Conservation (phyloP, 2,888 invertebrate genomes). For the Thera britannica region DNA sequence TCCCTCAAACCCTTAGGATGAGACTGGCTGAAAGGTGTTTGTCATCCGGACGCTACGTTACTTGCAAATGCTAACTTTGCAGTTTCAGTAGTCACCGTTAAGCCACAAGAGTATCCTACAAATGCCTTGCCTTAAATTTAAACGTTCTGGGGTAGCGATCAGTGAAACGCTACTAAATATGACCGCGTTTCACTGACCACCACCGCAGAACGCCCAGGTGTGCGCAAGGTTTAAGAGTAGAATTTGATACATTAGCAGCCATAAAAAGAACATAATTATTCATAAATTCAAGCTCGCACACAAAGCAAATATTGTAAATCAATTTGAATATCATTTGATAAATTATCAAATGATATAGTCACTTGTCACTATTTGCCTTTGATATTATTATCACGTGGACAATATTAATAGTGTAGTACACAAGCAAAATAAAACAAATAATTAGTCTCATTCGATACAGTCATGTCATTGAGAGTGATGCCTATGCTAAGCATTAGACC, state of each 20-base stretch:
- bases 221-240: not conserved
- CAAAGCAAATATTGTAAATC: constrained; percentile 39
- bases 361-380: constrained; percentile 25
- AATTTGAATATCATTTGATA: constrained; percentile 39
- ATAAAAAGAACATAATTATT: constrained; percentile 38
- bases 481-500: no score
- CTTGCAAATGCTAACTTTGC: no score
- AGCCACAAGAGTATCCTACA: no score
- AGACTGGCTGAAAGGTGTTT: no score
- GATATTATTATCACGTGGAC: constrained; percentile 1
- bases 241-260: constrained; percentile 35
- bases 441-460: not conserved
- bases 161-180: no score
- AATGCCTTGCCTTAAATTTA: no score
- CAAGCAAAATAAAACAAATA: not conserved
- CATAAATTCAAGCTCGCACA: constrained; percentile 34
- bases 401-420: not conserved
- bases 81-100: no score
- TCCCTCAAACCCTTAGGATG: no score
- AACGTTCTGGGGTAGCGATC: no score
- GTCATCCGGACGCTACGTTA: no score
- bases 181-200: no score
- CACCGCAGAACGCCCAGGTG: no score
- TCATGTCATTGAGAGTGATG: not conserved
- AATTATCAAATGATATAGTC: constrained; percentile 35